phyloP scores from a whole-genome alignment of 2,797 vertebrate genomes.

The Martes flavigula region DNA sequence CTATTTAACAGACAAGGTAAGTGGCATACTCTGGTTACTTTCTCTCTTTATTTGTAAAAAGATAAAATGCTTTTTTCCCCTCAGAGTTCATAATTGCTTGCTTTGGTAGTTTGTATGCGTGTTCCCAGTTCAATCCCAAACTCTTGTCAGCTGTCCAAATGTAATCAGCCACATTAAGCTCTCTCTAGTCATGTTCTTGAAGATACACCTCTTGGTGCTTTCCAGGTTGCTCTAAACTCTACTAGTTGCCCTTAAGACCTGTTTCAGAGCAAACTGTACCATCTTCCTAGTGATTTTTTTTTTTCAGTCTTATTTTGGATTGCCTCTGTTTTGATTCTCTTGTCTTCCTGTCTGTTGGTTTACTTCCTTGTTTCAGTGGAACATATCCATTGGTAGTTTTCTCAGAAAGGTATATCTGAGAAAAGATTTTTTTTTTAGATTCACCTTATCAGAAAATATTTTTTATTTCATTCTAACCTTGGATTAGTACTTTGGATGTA shows the following conservation, averaged over 20 bases:
- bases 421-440: background rate
- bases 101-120: background rate
- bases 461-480: background rate
- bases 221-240: background rate
- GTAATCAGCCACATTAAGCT: background rate
- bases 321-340: background rate
- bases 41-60: background rate
- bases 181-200: background rate
- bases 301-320: background rate
- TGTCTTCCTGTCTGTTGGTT: background rate
- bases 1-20: background rate
- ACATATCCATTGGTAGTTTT: conserved; percentile 1
- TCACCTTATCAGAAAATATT: background rate
- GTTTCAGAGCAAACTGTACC: background rate
- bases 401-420: background rate
- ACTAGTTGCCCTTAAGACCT: background rate
- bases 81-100: background rate
- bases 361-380: background rate
- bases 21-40: background rate
- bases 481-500: background rate
- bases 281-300: background rate
- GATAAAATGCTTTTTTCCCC: background rate
- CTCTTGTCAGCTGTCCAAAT: background rate
- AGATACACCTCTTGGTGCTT: background rate
- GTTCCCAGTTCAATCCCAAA: background rate